Evolutionary conservation across 2,113 vertebrate species (phyloP), one percentile per base, ranked within the genome.

Genomic region (Brachypteracias leptosomus): DNA sequence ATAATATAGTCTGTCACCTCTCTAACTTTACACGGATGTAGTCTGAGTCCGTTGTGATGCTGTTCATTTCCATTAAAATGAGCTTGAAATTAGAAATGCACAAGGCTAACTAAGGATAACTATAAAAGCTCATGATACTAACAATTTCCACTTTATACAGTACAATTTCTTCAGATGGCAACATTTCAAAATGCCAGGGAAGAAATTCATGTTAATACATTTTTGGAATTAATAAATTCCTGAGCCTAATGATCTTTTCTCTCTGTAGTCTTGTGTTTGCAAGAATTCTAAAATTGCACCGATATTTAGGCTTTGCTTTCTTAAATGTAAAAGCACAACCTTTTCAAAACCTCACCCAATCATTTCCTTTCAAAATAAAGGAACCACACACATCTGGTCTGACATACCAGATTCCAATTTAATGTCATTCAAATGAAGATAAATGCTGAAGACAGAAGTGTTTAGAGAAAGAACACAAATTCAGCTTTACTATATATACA

Each of bases 351-450:
- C 4, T 83, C 17, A 86, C 28, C 11, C 12, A 79, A 46, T 57
- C 12, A 67, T 65, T 79, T 83, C 18, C 17, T 26, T 85, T 88
- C 52, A 89, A 93, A 89, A 75, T 38, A 67, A 68, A 78, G 33
- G 40, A 87, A 77, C 38, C 24, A 31, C 36, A 93, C 6, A 59
- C 86, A 87, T 93, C 73, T 92, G 57, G 46, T 70, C 20, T 90
- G 57, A 92, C 14, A 42, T 11, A 74, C 4, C 5, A 67, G 36
- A 61, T 85, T 91, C 57, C 13, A 94, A 78, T 89, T 90, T 85
- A 70, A 71, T 35, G 28, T 46, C n/a, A 88, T 92, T 95, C 72
- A 90, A 89, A 95, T 80, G 49, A 46, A 92, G 71, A 85, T 65
- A 93, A 85, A 26, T 46, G 22, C 21, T 85, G 44, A 93, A 88